phyloP scores from a whole-genome alignment of 2,113 vertebrate species.

The Caranx ignobilis region DNA sequence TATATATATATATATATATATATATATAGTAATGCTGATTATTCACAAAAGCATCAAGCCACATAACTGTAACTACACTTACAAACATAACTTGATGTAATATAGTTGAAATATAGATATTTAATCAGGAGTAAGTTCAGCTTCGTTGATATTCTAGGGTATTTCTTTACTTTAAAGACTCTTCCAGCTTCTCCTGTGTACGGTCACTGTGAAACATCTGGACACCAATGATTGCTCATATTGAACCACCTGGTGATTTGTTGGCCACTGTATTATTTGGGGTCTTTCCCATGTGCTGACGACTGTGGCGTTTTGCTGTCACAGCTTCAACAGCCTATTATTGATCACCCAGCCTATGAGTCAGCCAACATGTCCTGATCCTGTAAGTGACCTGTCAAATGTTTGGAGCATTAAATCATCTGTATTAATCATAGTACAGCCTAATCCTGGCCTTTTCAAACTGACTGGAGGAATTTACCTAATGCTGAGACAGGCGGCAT shows the following conservation, averaged over 20 bases:
- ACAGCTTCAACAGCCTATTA: conserved; percentile 22
- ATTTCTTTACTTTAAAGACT: not conserved
- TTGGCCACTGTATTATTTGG: conserved; percentile 32
- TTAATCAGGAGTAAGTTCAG: not conserved
- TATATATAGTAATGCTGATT: too few relatives aligned
- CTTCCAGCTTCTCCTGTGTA: not conserved
- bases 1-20: too few relatives aligned
- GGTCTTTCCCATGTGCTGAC: conserved; percentile 54
- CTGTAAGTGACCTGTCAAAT: conserved; percentile 17
- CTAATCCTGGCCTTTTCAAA: not conserved
- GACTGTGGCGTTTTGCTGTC: conserved; percentile 33
- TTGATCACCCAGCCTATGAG: conserved; percentile 47
- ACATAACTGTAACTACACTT: not conserved
- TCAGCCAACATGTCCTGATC: conserved; percentile 44
- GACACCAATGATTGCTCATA: conserved; percentile 28
- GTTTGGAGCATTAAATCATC: conserved; percentile 11
- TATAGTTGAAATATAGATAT: not conserved
- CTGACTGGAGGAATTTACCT: not conserved
- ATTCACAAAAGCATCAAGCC: not conserved
- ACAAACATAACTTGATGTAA: not conserved
- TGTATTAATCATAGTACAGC: not conserved
- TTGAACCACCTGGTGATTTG: conserved; percentile 41
- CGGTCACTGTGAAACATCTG: not conserved
- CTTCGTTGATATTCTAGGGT: not conserved
- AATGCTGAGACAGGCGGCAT: not conserved